Percentiles rank a stretch among this genome's conserved stretches.
Evolutionary conservation across 2,113 vertebrate species (phyloP).

Genomic region (Bubo scandiacus): DNA sequence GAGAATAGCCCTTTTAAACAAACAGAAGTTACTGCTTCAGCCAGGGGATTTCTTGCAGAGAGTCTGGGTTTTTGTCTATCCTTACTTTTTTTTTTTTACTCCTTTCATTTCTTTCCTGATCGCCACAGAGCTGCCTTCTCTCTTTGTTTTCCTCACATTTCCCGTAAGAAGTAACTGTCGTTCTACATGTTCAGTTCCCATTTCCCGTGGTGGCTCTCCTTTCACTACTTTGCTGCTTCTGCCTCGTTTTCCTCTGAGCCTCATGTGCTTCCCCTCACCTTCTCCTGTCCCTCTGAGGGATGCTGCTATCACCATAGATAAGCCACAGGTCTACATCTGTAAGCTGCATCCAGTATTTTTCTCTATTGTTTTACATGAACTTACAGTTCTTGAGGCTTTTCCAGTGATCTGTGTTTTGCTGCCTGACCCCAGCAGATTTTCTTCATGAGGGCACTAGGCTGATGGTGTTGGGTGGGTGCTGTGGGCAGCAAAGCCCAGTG

Average conservation of each 20-base stretch:
- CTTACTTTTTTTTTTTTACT: neutral
- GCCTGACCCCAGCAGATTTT: neutral
- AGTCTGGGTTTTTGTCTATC: neutral
- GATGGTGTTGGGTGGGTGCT: neutral
- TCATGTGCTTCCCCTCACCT: neutral
- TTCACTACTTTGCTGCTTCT: neutral
- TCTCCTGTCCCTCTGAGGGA: neutral
- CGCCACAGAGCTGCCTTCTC: neutral
- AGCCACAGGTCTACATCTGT: neutral
- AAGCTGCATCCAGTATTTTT: neutral
- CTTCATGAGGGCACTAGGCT: neutral
- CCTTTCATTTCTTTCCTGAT: neutral
- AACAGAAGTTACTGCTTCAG: neutral
- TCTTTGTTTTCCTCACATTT: neutral
- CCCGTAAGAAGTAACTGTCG: neutral
- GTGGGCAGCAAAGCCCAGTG: neutral
- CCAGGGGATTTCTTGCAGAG: neutral
- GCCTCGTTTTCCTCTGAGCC: neutral
- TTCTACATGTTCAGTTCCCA: neutral
- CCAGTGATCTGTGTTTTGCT: neutral
- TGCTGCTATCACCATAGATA: neutral
- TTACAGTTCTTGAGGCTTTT: neutral
- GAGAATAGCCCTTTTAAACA: neutral
- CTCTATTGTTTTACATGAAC: neutral
- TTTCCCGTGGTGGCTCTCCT: neutral